Percentiles rank a stretch among this genome's conserved stretches.
phyloP scores from a whole-genome alignment of 2,113 vertebrate species.

The Callaeas wilsoni region DNA sequence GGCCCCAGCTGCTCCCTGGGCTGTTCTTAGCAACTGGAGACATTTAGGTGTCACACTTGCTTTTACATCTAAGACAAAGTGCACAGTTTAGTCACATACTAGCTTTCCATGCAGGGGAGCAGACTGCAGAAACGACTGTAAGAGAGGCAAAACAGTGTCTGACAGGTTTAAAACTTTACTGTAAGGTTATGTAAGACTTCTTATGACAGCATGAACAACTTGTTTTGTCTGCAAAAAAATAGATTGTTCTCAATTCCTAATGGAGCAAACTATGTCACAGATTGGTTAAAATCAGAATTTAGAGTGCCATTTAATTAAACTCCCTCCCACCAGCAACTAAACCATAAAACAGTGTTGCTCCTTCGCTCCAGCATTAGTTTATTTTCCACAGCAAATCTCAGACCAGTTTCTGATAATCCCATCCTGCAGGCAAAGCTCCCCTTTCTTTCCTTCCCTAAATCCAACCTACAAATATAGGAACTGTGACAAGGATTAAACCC shows the following conservation, averaged over 20 bases:
- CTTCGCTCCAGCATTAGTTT: not conserved
- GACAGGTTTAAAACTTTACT: not conserved
- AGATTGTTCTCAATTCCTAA: not conserved
- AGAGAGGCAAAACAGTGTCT: not conserved
- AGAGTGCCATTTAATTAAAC: not conserved
- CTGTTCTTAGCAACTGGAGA: not conserved
- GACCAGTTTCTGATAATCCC: slow-evolving; percentile 17
- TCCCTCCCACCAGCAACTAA: not conserved
- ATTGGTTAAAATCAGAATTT: not conserved
- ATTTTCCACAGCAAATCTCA: not conserved
- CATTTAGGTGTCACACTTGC: not conserved
- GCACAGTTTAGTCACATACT: not conserved
- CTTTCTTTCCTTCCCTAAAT: slow-evolving; percentile 4
- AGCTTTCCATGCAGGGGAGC: not conserved
- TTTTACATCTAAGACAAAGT: not conserved
- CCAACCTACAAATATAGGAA: not conserved
- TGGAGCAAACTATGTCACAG: not conserved
- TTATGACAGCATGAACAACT: not conserved
- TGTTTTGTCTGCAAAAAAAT: not conserved
- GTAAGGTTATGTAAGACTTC: not conserved
- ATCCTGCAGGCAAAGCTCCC: not conserved
- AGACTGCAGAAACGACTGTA: not conserved
- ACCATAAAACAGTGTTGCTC: not conserved
- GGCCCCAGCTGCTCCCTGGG: not conserved
- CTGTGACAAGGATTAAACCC: slow-evolving; percentile 12